phyloP scores from a whole-genome alignment of 2,113 vertebrate genomes.

The Triplophysa dalaica region DNA sequence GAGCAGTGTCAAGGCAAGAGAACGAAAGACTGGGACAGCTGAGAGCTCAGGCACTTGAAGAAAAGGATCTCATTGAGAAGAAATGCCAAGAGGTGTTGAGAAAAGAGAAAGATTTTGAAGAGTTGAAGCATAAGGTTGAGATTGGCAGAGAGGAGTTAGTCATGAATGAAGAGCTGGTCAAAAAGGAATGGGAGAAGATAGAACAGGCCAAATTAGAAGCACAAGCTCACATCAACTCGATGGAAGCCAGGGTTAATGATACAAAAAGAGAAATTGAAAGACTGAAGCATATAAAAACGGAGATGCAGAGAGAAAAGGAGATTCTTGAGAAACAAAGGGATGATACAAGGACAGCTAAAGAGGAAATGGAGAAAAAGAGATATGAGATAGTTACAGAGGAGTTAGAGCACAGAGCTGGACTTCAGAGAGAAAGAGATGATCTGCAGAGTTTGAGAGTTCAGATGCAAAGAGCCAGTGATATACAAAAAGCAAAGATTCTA shows the following conservation, averaged over 20 bases:
- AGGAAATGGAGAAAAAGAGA: conserved; percentile 44
- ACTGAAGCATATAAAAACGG: conserved; percentile 12
- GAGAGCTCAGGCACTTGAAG: conserved; percentile 35
- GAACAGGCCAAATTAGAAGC: conserved; percentile 23
- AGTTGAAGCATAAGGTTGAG: conserved; percentile 28
- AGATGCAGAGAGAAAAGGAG: conserved; percentile 34
- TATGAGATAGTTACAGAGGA: conserved; percentile 46
- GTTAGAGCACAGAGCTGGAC: conserved; percentile 28
- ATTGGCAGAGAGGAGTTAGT: conserved; percentile 32
- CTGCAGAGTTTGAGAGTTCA: conserved; percentile 41
- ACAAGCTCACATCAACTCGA: conserved; percentile 6
- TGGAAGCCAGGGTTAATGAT: conserved; percentile 36
- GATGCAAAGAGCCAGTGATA: conserved; percentile 37
- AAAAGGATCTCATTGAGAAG: conserved; percentile 45
- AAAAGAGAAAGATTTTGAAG: conserved; percentile 46
- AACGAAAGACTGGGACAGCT: conserved; percentile 43
- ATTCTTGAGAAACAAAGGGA: conserved; percentile 40
- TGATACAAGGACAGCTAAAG: conserved; percentile 31
- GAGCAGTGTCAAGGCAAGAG: conserved; percentile 32
- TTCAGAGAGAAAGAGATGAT: conserved; percentile 49
- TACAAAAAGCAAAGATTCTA: conserved; percentile 6
- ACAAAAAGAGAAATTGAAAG: conserved; percentile 22
- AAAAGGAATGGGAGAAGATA: conserved; percentile 41
- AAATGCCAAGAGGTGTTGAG: conserved; percentile 29
- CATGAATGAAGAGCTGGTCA: conserved; percentile 25